phyloP scores from a whole-genome alignment of 2,113 vertebrate species.

The Ictidomys tridecemlineatus region DNA sequence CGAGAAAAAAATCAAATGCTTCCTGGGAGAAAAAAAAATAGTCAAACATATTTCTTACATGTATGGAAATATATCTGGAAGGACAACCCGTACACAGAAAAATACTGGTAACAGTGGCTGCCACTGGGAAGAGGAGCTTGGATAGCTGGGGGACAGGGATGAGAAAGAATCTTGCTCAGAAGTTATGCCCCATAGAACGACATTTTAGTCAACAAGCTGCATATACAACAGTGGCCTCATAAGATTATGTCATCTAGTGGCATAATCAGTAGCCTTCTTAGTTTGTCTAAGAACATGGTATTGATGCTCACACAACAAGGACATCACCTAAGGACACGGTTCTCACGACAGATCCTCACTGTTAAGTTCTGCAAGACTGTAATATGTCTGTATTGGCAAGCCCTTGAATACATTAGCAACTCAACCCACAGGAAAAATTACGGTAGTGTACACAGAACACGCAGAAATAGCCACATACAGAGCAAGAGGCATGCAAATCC shows the following conservation, averaged over 20 bases:
- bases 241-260: neutral
- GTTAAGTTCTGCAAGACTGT: neutral
- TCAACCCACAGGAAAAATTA: neutral
- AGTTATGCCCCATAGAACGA: no score
- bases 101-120: neutral
- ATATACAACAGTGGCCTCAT: neutral
- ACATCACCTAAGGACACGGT: neutral
- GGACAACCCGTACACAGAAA: neutral
- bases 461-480: neutral
- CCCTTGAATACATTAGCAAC: neutral
- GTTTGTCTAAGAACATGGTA: neutral
- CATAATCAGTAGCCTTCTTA: neutral
- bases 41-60: neutral
- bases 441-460: neutral
- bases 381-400: neutral
- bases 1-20: neutral
- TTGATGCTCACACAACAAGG: neutral
- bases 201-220: neutral
- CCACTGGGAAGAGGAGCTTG: neutral
- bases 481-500: rapidly evolving
- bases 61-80: neutral
- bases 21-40: neutral
- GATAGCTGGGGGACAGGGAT: neutral
- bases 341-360: no score
- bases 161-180: neutral